Percentiles rank a stretch among this genome's conserved stretches.
These are phyloP conservation scores for Drosophila sordidapex DNA, from an alignment of 2,888 invertebrate species.

Conservation along the genomic window DNA sequence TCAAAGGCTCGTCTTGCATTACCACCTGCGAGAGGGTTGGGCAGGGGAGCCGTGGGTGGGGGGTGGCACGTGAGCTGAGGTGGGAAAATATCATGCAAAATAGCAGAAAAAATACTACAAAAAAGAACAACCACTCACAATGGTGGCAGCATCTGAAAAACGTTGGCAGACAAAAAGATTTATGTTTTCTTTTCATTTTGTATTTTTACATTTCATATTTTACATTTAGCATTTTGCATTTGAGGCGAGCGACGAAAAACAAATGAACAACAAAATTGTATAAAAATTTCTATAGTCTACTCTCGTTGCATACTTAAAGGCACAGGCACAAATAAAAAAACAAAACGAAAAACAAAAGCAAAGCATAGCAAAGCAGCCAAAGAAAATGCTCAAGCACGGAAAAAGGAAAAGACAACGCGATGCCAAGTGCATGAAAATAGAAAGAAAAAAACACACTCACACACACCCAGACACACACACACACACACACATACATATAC, in stretches of 20 bases:
- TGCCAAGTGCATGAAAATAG: conserved; percentile 53
- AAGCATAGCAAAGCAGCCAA: conserved; percentile 11
- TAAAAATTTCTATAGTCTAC: conserved; percentile 71
- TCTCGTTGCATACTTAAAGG: conserved; percentile 66
- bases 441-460: conserved; percentile 12
- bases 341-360: neutral
- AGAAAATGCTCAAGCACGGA: conserved; percentile 53
- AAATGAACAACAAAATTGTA: conserved; percentile 82
- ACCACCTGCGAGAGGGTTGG: conserved; percentile 37
- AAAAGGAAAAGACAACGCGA: conserved; percentile 61
- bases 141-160: conserved; percentile 24
- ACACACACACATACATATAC: conserved; percentile 5
- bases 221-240: conserved; percentile 41
- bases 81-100: conserved; percentile 40
- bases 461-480: neutral
- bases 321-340: conserved; percentile 24
- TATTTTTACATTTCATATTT: conserved; percentile 35
- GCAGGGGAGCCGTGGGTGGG: neutral
- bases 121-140: conserved; percentile 43
- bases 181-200: conserved; percentile 70
- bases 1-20: conserved; percentile 57
- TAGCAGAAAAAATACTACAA: conserved; percentile 11
- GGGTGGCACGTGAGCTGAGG: conserved; percentile 27
- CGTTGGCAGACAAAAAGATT: conserved; percentile 61
- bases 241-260: conserved; percentile 47